Conservation (phyloP, 2,888 invertebrate genomes). For the Rhorus exstirpatorius region DNA sequence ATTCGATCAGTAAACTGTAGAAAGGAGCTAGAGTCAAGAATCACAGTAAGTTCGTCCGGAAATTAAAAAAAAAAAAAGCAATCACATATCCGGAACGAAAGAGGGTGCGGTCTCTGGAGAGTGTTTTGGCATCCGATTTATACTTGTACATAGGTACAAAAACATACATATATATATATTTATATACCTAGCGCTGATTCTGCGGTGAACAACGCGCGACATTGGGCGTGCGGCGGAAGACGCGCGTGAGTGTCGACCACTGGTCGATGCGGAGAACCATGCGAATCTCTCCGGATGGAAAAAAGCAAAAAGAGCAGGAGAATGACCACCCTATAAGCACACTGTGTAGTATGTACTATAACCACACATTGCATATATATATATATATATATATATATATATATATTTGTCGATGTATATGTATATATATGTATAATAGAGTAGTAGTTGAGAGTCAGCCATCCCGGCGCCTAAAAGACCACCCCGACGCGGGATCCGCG, state of each 20-base stretch:
- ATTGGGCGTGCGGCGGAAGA: conserved; percentile 30
- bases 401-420: no score
- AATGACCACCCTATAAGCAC: conserved; percentile 29
- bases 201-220: conserved; percentile 38
- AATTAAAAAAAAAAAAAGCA: neutral
- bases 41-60: conserved; percentile 32
- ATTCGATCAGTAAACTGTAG: neutral
- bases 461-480: conserved; percentile 75
- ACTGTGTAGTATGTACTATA: conserved; percentile 24
- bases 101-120: conserved; percentile 22
- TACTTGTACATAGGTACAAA: neutral
- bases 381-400: no score
- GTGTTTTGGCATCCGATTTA: neutral
- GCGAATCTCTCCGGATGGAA: conserved; percentile 58
- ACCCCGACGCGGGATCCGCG: conserved; percentile 70
- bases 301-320: conserved; percentile 32
- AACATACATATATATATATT: neutral
- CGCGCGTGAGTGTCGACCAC: conserved; percentile 63
- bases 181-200: conserved; percentile 2
- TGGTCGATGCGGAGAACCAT: conserved; percentile 62
- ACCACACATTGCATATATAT: neutral
- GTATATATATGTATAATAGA: conserved; percentile 9
- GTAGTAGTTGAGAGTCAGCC: conserved; percentile 72
- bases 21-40: conserved; percentile 27
- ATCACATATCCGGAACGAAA: neutral